phyloP scores from a whole-genome alignment of 2,888 invertebrate species.

The Thymelicus sylvestris region DNA sequence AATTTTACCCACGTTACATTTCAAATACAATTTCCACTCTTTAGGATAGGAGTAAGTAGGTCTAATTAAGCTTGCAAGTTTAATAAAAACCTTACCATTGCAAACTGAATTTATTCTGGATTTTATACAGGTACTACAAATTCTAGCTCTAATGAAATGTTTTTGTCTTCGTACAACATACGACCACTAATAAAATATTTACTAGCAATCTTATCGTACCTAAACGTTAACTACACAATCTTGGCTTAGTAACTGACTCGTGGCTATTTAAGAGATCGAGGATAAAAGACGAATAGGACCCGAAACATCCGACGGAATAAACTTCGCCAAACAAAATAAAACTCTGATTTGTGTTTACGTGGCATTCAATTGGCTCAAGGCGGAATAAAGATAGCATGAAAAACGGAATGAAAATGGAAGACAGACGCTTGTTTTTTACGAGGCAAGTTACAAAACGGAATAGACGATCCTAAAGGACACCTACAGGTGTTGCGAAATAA shows the following conservation, averaged over 20 bases:
- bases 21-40: too few relatives aligned
- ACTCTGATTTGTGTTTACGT: slow-evolving; percentile 43
- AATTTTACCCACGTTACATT: too few relatives aligned
- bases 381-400: slow-evolving; percentile 12
- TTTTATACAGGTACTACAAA: too few relatives aligned
- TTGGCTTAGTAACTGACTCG: background rate
- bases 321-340: slow-evolving; percentile 14
- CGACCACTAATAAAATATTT: background rate
- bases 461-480: slow-evolving; percentile 22
- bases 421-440: slow-evolving; percentile 45
- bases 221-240: background rate
- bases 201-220: background rate
- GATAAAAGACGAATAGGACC: background rate
- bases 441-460: slow-evolving; percentile 22
- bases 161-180: too few relatives aligned
- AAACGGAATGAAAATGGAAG: slow-evolving; percentile 39
- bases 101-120: too few relatives aligned
- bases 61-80: too few relatives aligned
- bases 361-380: slow-evolving; percentile 35
- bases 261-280: background rate
- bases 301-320: background rate
- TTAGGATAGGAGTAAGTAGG: too few relatives aligned
- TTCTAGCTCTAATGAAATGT: too few relatives aligned
- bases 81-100: too few relatives aligned
- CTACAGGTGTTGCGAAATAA: slow-evolving; percentile 25